Conservation (phyloP, 2,888 invertebrate species). For the Amiota mariae region DNA sequence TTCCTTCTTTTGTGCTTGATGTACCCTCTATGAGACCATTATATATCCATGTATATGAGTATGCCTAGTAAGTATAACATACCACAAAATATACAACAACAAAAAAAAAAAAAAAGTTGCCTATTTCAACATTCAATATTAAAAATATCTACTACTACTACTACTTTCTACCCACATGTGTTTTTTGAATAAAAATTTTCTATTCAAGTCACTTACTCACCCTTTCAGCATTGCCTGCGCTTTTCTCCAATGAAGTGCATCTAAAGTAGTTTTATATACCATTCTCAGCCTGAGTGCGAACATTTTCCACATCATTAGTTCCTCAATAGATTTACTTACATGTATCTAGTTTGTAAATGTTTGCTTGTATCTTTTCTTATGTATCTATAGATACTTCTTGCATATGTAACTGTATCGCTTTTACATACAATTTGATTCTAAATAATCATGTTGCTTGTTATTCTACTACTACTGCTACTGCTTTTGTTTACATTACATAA, state of each 20-base stretch:
- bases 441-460: background rate
- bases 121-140: too few relatives aligned
- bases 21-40: too few relatives aligned
- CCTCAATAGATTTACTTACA: constrained; percentile 29
- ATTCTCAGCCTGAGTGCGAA: constrained; percentile 43
- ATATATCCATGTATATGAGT: too few relatives aligned
- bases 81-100: too few relatives aligned
- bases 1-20: too few relatives aligned
- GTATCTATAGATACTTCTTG: background rate
- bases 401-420: constrained; percentile 7
- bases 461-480: background rate
- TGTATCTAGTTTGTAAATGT: too few relatives aligned
- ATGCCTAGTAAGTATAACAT: too few relatives aligned
- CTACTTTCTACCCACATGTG: too few relatives aligned
- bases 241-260: constrained; percentile 18
- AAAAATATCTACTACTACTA: too few relatives aligned
- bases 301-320: constrained; percentile 70
- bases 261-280: constrained; percentile 6
- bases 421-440: background rate
- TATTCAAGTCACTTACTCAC: background rate
- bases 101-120: too few relatives aligned
- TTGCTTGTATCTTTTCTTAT: too few relatives aligned
- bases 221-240: background rate
- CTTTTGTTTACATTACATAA: background rate
- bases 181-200: too few relatives aligned